These are phyloP conservation scores for Apostichopus californicus DNA, from an alignment of 35 echinoderm and acorn worm species.

Conservation along the genomic window DNA sequence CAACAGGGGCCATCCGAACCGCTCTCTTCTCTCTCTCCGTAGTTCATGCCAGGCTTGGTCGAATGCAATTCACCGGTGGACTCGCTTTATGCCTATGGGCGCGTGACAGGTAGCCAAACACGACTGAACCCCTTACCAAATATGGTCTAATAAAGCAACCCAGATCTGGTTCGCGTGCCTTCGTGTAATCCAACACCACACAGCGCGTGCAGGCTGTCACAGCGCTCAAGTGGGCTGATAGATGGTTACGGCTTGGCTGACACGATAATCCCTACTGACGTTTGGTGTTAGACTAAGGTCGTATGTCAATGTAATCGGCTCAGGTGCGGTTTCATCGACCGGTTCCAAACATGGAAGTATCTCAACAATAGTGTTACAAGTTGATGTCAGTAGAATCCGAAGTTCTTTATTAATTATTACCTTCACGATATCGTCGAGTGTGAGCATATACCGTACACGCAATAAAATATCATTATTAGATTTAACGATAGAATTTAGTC, in stretches of 20 bases:
- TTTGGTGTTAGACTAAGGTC: constrained; percentile 26
- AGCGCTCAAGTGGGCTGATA: constrained; percentile 30
- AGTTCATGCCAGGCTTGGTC: too few species aligned
- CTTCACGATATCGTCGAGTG: too few species aligned
- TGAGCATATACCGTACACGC: too few species aligned
- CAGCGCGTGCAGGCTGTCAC: constrained; percentile 40
- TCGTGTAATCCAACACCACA: constrained; percentile 45
- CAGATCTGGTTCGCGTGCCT: constrained; percentile 32
- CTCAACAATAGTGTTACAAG: too few species aligned
- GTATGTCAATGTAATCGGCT: constrained; percentile 9
- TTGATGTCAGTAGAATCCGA: too few species aligned
- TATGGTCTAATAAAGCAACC: constrained; percentile 55
- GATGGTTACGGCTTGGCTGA: constrained; percentile 25
- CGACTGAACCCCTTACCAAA: constrained; percentile 54
- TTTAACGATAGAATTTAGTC: too few species aligned
- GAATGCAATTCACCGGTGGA: neutral
- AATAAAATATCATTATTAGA: too few species aligned
- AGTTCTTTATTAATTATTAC: too few species aligned
- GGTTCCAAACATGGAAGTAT: too few species aligned
- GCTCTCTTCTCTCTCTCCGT: neutral
- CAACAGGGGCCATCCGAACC: neutral
- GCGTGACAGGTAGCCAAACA: constrained; percentile 48
- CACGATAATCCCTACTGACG: constrained; percentile 37
- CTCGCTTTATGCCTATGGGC: constrained; percentile 35
- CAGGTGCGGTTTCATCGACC: neutral